Conservation (phyloP, 2,888 invertebrate genomes). For the Achlya flavicornis region DNA sequence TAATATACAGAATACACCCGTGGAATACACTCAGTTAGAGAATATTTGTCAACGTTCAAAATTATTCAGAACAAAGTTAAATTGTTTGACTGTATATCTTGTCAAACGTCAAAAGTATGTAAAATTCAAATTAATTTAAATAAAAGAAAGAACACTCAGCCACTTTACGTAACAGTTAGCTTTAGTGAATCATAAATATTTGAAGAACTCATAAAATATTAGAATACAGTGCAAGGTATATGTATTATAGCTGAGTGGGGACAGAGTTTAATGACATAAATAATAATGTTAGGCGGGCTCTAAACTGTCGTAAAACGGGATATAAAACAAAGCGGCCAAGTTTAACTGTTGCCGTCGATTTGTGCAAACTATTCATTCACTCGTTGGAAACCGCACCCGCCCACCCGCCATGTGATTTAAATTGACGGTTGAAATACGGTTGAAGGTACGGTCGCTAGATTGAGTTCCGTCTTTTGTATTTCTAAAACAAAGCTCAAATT, state of each 20-base stretch:
- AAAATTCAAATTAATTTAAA: neutral
- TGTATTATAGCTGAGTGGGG: neutral
- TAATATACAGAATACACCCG: no score
- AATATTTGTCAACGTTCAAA: no score
- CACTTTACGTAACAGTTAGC: neutral
- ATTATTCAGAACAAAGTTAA: no score
- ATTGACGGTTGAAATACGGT: neutral
- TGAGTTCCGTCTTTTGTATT: neutral
- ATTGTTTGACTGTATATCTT: no score
- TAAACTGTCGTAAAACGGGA: slow-evolving; percentile 27
- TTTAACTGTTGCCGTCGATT: slow-evolving; percentile 18
- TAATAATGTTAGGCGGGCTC: slow-evolving; percentile 25
- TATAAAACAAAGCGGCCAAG: slow-evolving; percentile 26
- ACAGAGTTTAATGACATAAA: slow-evolving; percentile 33
- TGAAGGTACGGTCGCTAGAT: neutral
- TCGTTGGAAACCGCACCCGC: neutral
- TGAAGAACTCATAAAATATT: slow-evolving; percentile 1
- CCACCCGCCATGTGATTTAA: neutral
- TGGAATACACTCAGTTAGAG: no score
- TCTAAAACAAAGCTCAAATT: neutral
- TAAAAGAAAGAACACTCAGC: neutral
- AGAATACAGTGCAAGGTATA: neutral
- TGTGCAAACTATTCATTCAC: slow-evolving; percentile 8
- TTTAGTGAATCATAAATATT: neutral
- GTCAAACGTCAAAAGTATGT: neutral